Base-by-base conservation (phyloP, 2,797 vertebrate species). In the Calcarius lapponicus region DNA sequence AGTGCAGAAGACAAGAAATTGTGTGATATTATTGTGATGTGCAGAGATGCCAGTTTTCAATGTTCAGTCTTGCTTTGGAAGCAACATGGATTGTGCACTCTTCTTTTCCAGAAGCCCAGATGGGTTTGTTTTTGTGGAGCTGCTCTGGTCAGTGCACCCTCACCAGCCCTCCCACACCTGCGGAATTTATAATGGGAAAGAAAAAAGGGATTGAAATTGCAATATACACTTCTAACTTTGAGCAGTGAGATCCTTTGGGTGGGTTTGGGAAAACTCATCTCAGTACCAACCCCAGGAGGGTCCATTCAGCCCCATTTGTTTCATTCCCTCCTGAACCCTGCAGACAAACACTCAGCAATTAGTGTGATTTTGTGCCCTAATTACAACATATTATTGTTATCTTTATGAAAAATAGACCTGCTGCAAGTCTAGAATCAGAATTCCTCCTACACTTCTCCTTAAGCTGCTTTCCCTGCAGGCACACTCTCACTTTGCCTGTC, bases 381-480 rank as follows among this genome's bases (percentile, higher is more conserved):
- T 93, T 90, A 83, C 19, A 82, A 61, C 1, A 3, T 86, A 86
- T 95, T 85, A 69, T 93, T 97, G 70, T 92, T 93, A 74, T 93
- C 94, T 94, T 83, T 60, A 58, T 88, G 58, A 95, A 95, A 96
- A 97, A 93, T 47, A 79, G 65, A 92, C 75, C 69, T 86, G 61
- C 89, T 88, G 72, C 88, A 87, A 62, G 50, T 70, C 75, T 92
- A 3, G 80, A 48, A 80, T 96, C 90, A 90, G 65, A 94, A 75
- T 54, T 93, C 86, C 79, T 95, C 91, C 91, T 76, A 92, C 73
- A 75, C 42, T 73, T 96, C 54, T 91, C 62, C 66, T 80, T 50
- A 51, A 95, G 83, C 53, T 90, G 34, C 76, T 50, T 92, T 93
- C 81, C 88, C 76, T 80, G 56, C 54, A 91, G 90, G 62, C 51